Evolutionary conservation across 1,140 invertebrate genomes (phyloP), one percentile per base, ranked within the genome.

Genomic region (Drosophila paulistorum): DNA sequence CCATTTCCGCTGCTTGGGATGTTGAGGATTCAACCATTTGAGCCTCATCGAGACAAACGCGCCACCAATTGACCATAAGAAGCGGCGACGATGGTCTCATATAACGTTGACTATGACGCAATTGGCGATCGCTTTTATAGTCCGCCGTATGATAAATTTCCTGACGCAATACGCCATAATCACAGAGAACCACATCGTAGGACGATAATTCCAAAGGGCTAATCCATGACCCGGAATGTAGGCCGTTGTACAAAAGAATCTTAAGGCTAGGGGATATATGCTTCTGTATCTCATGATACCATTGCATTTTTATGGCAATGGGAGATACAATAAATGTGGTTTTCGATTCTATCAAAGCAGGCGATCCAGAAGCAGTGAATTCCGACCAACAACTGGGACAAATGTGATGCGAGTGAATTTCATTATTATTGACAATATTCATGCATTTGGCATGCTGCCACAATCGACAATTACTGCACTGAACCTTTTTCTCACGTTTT

Each of bases 21-120:
- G 70, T 67, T 23, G 61, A 80, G 70, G 93, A 93, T 91, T 97
- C 96, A 1, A 97, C 96, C 94, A 96, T 96, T 93, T 97, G 96
- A 42, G 96, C 96, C 93, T 97, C 96, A 93, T 97, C 96, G 11
- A 97, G 92, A 89, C 95, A 96, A 26, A 97, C 92, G 45, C 96
- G 93, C 96, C 96, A 97, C 95, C 95, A 97, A 58, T 95, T 91
- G 0, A 97, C 93, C 81, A 94, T 93, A 1, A 94, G 91, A 1
- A 97, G 90, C 5, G 96, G 96, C 33, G 94, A 93, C 5, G 93
- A 93, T 9, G 93, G 92, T 0, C 78, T 77, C 68, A 92, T 84
- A 48, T 78, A 91, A 4, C 58, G 55, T 54, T 75, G 71, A 42
- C 87, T 65, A 37, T 77, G 77, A 2, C 91, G 78, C 68, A 89